These are phyloP conservation scores for Buceros bicornis DNA, from an alignment of 2,797 vertebrate species.

Conservation along the genomic window DNA sequence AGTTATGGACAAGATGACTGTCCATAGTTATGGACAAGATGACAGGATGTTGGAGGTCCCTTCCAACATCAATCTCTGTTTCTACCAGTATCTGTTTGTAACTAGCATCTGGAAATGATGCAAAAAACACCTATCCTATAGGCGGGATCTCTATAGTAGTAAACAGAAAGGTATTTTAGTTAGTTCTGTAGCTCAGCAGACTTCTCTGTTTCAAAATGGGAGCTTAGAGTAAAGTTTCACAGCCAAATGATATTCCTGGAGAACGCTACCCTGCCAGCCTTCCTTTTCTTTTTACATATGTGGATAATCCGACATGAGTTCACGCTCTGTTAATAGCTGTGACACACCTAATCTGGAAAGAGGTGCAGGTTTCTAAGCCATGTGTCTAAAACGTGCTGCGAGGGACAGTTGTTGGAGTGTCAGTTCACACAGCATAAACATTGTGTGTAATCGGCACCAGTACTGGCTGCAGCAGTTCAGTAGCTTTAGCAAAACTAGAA, in stretches of 20 bases:
- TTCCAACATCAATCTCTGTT: background rate
- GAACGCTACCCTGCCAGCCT: background rate
- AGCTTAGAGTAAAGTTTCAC: background rate
- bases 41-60: background rate
- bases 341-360: background rate
- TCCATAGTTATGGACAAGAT: background rate
- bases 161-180: background rate
- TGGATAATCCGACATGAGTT: background rate
- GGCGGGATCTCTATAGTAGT: background rate
- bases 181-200: background rate
- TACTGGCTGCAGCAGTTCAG: background rate
- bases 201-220: background rate
- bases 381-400: background rate
- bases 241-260: background rate
- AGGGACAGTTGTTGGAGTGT: background rate
- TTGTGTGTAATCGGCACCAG: background rate
- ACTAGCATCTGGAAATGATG: background rate
- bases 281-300: background rate
- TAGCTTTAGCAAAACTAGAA: background rate
- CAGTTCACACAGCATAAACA: background rate
- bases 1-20: background rate
- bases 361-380: background rate
- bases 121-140: background rate
- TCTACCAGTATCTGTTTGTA: background rate
- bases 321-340: background rate